These are phyloP conservation scores for Trichosurus vulpecula DNA, from an alignment of 2,797 vertebrate genomes.

Conservation along the genomic window DNA sequence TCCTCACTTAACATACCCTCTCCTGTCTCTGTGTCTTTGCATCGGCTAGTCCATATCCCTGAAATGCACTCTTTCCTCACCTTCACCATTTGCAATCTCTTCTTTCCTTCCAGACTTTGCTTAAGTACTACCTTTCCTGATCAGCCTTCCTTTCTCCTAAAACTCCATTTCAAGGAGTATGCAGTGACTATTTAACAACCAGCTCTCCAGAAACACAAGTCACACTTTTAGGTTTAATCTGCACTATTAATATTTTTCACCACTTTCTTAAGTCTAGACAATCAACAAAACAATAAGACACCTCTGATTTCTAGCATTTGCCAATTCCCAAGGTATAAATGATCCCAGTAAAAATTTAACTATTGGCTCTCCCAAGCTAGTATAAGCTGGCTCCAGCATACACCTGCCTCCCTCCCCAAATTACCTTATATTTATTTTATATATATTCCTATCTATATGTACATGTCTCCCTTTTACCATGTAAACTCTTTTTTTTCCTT, in stretches of 20 bases:
- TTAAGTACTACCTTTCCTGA: background rate
- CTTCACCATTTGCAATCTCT: too few species aligned
- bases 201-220: too few species aligned
- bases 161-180: background rate
- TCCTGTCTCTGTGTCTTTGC: too few species aligned
- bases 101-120: background rate
- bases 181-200: background rate
- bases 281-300: too few species aligned
- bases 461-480: background rate
- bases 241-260: background rate
- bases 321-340: background rate
- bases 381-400: too few species aligned
- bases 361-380: background rate
- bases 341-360: background rate
- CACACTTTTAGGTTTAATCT: background rate
- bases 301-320: background rate
- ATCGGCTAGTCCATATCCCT: too few species aligned
- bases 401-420: background rate
- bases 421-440: background rate
- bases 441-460: background rate
- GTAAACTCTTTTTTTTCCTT: background rate
- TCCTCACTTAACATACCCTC: too few species aligned
- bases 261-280: too few species aligned
- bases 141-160: background rate
- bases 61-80: too few species aligned